Conservation (phyloP, 2,113 vertebrate species). For the Apodemus sylvaticus region DNA sequence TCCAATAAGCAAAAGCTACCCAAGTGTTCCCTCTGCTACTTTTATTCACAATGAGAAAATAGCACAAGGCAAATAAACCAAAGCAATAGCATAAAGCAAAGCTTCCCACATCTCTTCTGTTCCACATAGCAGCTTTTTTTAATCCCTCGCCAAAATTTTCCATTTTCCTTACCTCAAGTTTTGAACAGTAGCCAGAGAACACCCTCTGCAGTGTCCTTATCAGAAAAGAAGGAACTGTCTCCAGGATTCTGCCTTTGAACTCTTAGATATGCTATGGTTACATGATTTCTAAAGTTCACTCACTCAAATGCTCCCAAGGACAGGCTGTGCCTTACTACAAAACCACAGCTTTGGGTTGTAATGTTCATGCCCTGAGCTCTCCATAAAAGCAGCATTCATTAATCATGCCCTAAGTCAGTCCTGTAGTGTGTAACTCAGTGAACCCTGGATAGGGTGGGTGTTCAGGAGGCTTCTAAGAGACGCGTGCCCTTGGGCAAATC, state of each 20-base stretch:
- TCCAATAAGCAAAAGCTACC: not conserved
- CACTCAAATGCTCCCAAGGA: not conserved
- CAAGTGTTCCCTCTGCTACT: not conserved
- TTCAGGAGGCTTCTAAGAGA: not conserved
- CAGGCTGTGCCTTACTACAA: not conserved
- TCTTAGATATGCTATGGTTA: not conserved
- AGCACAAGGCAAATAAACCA: not conserved
- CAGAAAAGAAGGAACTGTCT: not conserved
- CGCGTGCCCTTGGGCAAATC: not conserved
- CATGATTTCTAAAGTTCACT: not conserved
- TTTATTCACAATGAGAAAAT: not conserved
- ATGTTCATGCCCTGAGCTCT: not conserved
- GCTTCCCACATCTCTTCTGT: not conserved
- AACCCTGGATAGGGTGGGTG: not conserved
- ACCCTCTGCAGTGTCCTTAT: not conserved
- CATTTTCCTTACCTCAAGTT: not conserved
- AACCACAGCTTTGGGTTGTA: not conserved
- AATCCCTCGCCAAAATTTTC: not conserved
- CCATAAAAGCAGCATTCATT: not conserved
- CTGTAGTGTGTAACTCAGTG: not conserved
- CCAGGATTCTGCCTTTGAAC: not conserved
- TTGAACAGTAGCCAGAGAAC: not conserved
- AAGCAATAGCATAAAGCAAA: not conserved
- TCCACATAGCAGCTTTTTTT: not conserved
- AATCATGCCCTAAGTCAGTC: not conserved